Base-by-base conservation (phyloP, 2,888 invertebrate genomes). In the Tillus elongatus region DNA sequence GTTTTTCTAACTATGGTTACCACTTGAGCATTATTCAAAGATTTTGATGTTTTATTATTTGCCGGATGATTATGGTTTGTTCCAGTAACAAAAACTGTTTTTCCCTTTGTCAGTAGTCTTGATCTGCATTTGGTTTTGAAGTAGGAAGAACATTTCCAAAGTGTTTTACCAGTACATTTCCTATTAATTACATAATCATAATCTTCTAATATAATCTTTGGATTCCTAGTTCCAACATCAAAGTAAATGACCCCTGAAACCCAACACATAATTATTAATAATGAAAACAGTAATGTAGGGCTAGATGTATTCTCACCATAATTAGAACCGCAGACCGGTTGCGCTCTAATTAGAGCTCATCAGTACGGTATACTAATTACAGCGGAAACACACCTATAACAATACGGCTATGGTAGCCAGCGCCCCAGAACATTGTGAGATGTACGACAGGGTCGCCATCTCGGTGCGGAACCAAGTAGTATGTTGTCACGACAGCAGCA, bases 81-180 rank as follows among this genome's bases (percentile, higher is more conserved):
- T 6, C 33, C 33, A 12, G 24, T 42, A 4, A 37, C 15, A 11
- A 19, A 16, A 14, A 45, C 39, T 2, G 36, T 34, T 10, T 15
- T 35, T 33, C 47, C 45, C 13, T 34, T 33, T 2, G 43, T 42
- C 2, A 30, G 27, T n/a, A 47, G 34, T 9, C 36, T 32, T 29
- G 45, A 37, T 11, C 29, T 36, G 26, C 49, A 49, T 32, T 39
- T 44, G 1, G 42, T 43, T 13, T 39, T 40, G 15, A 27, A 26
- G 24, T 46, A 46, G 10, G 35, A 43, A n/a, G 43, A 29, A 35
- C 49, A 49, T n/a, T 35, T 39, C 49, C 49, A 49, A 4, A 38
- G 10, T 3, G 47, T 49, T 11, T 40, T 39, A 4, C 26, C 39
- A 9, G 31, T 24, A 11, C 33, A 14, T 39, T 43, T 44, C 4